Percentiles rank a stretch among this genome's conserved stretches.
phyloP scores from a whole-genome alignment of 2,797 vertebrate genomes.

The Anguilla megastoma region DNA sequence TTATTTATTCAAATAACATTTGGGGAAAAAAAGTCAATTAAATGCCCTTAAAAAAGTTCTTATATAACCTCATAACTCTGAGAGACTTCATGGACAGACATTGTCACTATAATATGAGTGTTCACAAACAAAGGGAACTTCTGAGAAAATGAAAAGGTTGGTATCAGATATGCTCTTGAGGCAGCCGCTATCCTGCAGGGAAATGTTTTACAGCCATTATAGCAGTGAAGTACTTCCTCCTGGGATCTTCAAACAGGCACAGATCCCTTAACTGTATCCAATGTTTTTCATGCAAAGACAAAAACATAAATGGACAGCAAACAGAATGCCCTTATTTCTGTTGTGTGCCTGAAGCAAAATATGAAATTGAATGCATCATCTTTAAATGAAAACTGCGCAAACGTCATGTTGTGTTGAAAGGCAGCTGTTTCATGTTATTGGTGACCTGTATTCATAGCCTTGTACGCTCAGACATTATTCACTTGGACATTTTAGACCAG shows the following conservation, averaged over 20 bases:
- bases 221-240: conserved; percentile 55
- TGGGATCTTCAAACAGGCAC: conserved; percentile 64
- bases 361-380: conserved; percentile 28
- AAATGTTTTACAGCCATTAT: conserved; percentile 71
- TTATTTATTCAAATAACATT: conserved; percentile 11
- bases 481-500: conserved; percentile 18
- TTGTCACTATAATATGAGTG: conserved; percentile 46
- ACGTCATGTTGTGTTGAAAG: conserved; percentile 8
- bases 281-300: conserved; percentile 51
- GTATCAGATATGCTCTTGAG: conserved; percentile 40
- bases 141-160: conserved; percentile 34
- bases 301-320: conserved; percentile 49
- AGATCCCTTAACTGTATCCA: conserved; percentile 67
- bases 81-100: conserved; percentile 39
- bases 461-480: conserved; percentile 26
- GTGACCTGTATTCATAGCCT: conserved; percentile 24
- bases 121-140: conserved; percentile 34
- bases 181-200: conserved; percentile 57
- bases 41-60: background rate
- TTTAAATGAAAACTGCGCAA: conserved; percentile 18
- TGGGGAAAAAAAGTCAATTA: background rate
- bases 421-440: background rate
- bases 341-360: conserved; percentile 26
- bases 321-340: conserved; percentile 49
- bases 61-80: conserved; percentile 40